A percentile compares a stretch with the other conserved stretches of the same genome.
Conservation (phyloP, 2,888 invertebrate species). For the Megaustenia siamemsis region DNA sequence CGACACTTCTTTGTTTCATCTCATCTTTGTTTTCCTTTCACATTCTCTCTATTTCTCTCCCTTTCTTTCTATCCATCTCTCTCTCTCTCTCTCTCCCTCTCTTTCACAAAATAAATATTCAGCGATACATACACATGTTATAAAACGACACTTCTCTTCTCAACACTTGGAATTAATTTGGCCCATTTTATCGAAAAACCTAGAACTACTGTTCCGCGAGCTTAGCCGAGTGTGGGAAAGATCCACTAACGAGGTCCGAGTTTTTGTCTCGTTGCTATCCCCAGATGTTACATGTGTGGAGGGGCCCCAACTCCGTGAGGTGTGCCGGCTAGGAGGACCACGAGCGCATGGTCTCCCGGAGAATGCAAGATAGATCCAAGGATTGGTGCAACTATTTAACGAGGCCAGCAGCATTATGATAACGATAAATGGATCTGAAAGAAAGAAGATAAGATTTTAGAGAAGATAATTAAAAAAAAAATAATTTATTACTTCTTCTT, state of each 20-base stretch:
- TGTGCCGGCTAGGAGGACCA: slow-evolving; percentile 42
- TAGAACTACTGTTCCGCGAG: slow-evolving; percentile 3
- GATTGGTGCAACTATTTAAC: slow-evolving; percentile 86
- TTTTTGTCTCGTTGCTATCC: slow-evolving; percentile 44
- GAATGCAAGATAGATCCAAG: slow-evolving; percentile 82
- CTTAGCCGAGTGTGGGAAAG: slow-evolving; percentile 12
- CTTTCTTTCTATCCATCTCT: too few species aligned
- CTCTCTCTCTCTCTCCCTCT: not conserved
- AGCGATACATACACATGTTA: too few species aligned
- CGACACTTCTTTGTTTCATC: too few species aligned
- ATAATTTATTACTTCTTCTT: not conserved
- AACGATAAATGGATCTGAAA: slow-evolving; percentile 60
- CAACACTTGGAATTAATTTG: slow-evolving; percentile 26
- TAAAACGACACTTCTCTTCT: too few species aligned
- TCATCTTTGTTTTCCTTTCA: too few species aligned
- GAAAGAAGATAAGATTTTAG: too few species aligned
- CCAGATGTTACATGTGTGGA: slow-evolving; percentile 59
- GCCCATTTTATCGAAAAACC: not conserved
- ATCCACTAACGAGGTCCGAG: slow-evolving; percentile 30
- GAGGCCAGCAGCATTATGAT: slow-evolving; percentile 79
- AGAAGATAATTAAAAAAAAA: too few species aligned
- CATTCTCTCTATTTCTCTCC: not conserved
- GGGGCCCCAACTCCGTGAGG: slow-evolving; percentile 57
- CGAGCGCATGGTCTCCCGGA: slow-evolving; percentile 76
- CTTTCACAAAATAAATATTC: not conserved